Evolutionary conservation across 2,113 vertebrate species (phyloP), one percentile per base, ranked within the genome.

Genomic region (Oreochromis niloticus): DNA sequence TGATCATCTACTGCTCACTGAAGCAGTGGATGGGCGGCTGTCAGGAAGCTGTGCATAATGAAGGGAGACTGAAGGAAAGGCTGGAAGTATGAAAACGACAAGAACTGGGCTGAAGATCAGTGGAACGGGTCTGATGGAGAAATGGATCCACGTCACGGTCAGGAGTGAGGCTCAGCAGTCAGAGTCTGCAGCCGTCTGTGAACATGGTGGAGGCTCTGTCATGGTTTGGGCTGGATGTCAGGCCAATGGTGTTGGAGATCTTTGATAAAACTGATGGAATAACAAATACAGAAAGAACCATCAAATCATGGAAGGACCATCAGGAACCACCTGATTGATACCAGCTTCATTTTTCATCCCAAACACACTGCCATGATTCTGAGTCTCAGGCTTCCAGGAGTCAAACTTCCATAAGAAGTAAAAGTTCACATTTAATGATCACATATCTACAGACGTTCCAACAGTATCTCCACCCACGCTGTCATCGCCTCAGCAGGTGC

Each of bases 371-470:
- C 39, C 5, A 1, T 9, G 3, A 24, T 3, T 43, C 0, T 6
- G 13, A 9, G 39, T 71, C 66, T 4, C 39, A 24, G 22, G 39
- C 66, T 6, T 27, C 12, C 66, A 71, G 66, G 1, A 66, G 36
- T 22, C 63, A 22, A 68, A 39, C 61, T 13, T 41, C 12, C n/a
- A n/a, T 4, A 22, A 66, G 32, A 63, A 12, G 61, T 22, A 68
- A 39, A 39, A 68, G 61, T 68, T 68, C 61, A 68, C 19, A 22
- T 68, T 68, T 68, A 39, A 68, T 22, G 61, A 68, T 68, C 61
- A 22, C 61, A n/a, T 0, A 13, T 66, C 19, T 39, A 39, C 59
- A 66, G 10, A 2, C 1, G 4, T 2, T 24, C 12, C n/a, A 71
- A 30, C 41, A 11, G 6, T 0, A 16, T 43, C 66, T 71, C 36